Percentiles rank a stretch among this genome's conserved stretches.
Conservation (phyloP, 2,888 invertebrate species). For the Cephus sareptanus region DNA sequence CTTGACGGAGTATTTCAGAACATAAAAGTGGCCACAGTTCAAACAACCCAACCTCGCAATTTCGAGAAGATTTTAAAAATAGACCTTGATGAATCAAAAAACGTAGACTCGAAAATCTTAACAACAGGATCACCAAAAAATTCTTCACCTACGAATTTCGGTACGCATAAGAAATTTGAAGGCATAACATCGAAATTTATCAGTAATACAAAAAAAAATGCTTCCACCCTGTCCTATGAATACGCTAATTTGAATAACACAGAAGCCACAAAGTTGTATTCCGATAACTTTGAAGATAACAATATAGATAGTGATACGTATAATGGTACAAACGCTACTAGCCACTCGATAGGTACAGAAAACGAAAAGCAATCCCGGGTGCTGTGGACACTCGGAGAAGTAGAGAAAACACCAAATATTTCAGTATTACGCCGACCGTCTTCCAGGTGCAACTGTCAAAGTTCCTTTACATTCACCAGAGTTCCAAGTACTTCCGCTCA, state of each 20-base stretch:
- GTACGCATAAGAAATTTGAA: too few species aligned
- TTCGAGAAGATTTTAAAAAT: too few species aligned
- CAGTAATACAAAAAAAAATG: too few species aligned
- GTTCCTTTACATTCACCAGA: slow-evolving; percentile 50
- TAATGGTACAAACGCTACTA: slow-evolving; percentile 30
- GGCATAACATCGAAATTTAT: too few species aligned
- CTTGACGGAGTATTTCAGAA: too few species aligned
- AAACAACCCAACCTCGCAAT: too few species aligned
- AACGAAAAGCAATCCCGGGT: slow-evolving; percentile 43
- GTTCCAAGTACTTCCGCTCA: slow-evolving; percentile 60
- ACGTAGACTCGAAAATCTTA: not conserved
- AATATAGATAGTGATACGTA: too few species aligned
- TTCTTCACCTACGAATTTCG: too few species aligned
- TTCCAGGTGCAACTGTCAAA: slow-evolving; percentile 46
- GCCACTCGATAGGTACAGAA: slow-evolving; percentile 25
- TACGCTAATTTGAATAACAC: slow-evolving; percentile 17
- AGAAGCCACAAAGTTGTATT: slow-evolving; percentile 28
- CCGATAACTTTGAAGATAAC: slow-evolving; percentile 2
- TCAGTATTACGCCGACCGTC: not conserved
- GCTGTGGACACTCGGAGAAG: slow-evolving; percentile 56
- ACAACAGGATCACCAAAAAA: not conserved
- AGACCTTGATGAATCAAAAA: not conserved
- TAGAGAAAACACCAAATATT: slow-evolving; percentile 44
- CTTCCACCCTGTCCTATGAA: too few species aligned
- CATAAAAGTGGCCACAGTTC: too few species aligned